Evolutionary conservation across 2,113 vertebrate genomes (phyloP).

Genomic region (Labeo rohita): DNA sequence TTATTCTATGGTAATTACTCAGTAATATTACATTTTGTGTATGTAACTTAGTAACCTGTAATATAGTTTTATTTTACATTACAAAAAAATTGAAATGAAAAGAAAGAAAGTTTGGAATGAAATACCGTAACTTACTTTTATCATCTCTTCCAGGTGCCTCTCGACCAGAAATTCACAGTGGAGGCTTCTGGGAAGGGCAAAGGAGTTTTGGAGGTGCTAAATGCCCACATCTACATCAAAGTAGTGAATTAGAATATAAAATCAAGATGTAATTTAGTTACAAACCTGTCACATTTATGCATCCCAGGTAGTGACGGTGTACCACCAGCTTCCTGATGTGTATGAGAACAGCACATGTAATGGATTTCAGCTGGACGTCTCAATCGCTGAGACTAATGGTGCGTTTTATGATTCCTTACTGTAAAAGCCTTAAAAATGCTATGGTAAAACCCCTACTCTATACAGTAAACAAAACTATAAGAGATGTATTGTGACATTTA

Average conservation of each 20-base stretch:
- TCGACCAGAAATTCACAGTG: slow-evolving; percentile 72
- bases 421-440: neutral
- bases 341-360: slow-evolving; percentile 66
- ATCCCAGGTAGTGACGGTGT: slow-evolving; percentile 74
- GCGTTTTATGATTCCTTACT: slow-evolving; percentile 7
- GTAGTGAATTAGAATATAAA: neutral
- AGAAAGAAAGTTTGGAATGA: neutral
- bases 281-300: neutral
- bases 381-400: slow-evolving; percentile 69
- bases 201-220: slow-evolving; percentile 80
- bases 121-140: neutral
- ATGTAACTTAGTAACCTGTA: no score
- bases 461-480: no score
- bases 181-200: slow-evolving; percentile 76
- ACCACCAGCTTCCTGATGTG: slow-evolving; percentile 75
- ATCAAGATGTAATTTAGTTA: no score
- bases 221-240: neutral
- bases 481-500: neutral
- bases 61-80: no score
- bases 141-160: slow-evolving; percentile 63
- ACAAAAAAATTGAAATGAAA: neutral
- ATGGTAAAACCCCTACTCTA: no score
- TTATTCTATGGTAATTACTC: no score
- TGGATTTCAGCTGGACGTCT: slow-evolving; percentile 71
- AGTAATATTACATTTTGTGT: no score